Base-by-base conservation (phyloP, 2,888 invertebrate species). In the Diabrotica balteata region DNA sequence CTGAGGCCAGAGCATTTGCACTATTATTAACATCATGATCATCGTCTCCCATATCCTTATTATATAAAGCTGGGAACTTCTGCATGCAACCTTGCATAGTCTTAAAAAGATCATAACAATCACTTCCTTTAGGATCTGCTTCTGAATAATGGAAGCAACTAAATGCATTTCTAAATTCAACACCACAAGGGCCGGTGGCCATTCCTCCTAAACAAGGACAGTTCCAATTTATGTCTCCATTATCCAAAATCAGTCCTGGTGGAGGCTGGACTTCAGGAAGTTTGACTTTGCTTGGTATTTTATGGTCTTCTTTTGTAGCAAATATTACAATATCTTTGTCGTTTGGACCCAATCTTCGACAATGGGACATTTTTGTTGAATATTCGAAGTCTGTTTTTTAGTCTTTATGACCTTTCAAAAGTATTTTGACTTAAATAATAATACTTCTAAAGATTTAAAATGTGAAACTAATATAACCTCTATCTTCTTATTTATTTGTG, bases 181-280 rank as follows among this genome's bases (percentile, higher is more conserved):
- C 88, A 1, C 96, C 97, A 83, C 98, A 98, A 0, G 98, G 97
- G 0, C 98, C 97, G 0, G 95, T 95, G 7, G 97, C 95, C 94
- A 97, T 97, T n/a, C 96, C 96, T 10, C 97, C 97, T 47, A 98
- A 87, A 82, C 98, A 98, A 0, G 97, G 97, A 80, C 98, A 98
- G 81, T 93, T 93, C 97, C 97, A 98, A 85, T 98, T 98, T 73
- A 98, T 96, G 70, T 93, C 90, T 7, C 97, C 97, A 84, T 92
- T 92, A 0, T 92, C 87, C 66, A 93, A 85, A 73, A 97, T 90
- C 10, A 97, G 86, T 8, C 97, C 96, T 54, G 92, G 91, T 66
- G 91, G 88, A 1, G 91, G 90, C 77, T 91, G 92, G 0, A 91
- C 88, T 76, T 90, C 89, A 0, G 94, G 92, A 73, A 94, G 84